Evolutionary conservation across 2,113 vertebrate species (phyloP).

Genomic region (Xyrauchen texanus): DNA sequence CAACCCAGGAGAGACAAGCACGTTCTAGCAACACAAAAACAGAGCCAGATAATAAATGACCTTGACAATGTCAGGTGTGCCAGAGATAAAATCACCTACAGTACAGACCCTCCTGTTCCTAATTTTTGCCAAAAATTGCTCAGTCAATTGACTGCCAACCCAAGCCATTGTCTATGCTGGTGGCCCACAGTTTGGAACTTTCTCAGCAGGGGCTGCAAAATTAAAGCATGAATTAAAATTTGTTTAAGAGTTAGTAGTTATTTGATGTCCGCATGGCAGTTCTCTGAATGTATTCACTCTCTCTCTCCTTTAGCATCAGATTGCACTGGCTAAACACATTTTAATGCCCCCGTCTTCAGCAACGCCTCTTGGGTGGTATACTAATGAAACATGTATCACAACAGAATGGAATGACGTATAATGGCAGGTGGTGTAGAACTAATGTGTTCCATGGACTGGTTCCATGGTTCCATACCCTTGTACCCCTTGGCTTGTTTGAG

Average conservation of each 20-base stretch:
- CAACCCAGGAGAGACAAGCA: slow-evolving; percentile 60
- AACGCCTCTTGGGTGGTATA: slow-evolving; percentile 45
- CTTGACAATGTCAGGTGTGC: slow-evolving; percentile 35
- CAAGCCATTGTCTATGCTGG: not conserved
- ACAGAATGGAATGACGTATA: slow-evolving; percentile 59
- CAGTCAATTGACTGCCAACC: not conserved
- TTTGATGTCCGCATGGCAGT: not conserved
- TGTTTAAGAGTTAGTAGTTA: not conserved
- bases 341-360: not conserved
- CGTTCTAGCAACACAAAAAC: slow-evolving; percentile 69
- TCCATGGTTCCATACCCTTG: too few species aligned
- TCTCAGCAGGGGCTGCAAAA: not conserved
- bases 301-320: slow-evolving; percentile 9
- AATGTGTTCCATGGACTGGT: slow-evolving; percentile 54
- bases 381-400: slow-evolving; percentile 64
- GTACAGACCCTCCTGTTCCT: slow-evolving; percentile 13
- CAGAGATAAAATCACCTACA: slow-evolving; percentile 25
- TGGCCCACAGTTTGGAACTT: not conserved
- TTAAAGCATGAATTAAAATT: slow-evolving; percentile 4
- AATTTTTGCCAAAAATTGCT: slow-evolving; percentile 12
- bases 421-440: slow-evolving; percentile 55
- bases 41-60: slow-evolving; percentile 65
- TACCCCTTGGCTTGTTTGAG: too few species aligned
- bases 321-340: slow-evolving; percentile 22
- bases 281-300: not conserved